Evolutionary conservation across 2,113 vertebrate species (phyloP), one percentile per base, ranked within the genome.

Genomic region (Oryzias curvinotus): DNA sequence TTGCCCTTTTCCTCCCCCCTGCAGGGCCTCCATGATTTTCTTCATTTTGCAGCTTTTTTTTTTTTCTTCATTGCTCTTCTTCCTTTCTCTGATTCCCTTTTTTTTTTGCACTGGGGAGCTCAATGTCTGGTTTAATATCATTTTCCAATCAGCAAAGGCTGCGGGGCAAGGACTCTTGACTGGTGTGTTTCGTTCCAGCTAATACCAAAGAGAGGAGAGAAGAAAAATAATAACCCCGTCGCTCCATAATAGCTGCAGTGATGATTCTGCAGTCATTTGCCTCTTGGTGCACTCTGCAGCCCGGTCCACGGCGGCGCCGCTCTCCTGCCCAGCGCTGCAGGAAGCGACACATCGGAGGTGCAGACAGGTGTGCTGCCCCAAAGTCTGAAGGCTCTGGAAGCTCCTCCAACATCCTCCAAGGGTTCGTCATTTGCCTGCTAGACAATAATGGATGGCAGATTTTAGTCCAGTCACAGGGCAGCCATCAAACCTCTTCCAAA

Each of bases 51-150:
- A 73, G 74, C 52, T 80, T 81, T 84, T 57, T 80, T 36, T 68
- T 44, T 26, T 12, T 7, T 18, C 17, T 10, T 45, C 14, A 36
- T 36, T 36, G 10, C 19, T 25, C 51, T 10, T 26, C 26, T 66
- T 47, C 5, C 45, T 18, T 16, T 16, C n/a, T 47, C 47, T 1
- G 47, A 48, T 48, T 56, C 28, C 78, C 15, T 73, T 65, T 28
- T 73, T 85, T 73, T 65, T 28, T 73, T 85, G 75, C 69, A 54
- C 85, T 41, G 53, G 78, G 84, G 68, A 84, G 77, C 85, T 71
- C 80, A 71, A 64, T 60, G 82, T 90, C 81, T 84, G 81, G 53
- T 91, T 91, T 92, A 88, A 90, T 90, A 89, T 90, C 76, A 78
- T 90, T 91, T 89, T 89, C 85, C 85, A 91, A 87, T 90, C 88